phyloP scores from a whole-genome alignment of 2,888 invertebrate species.

The Epinotia brunnichana region DNA sequence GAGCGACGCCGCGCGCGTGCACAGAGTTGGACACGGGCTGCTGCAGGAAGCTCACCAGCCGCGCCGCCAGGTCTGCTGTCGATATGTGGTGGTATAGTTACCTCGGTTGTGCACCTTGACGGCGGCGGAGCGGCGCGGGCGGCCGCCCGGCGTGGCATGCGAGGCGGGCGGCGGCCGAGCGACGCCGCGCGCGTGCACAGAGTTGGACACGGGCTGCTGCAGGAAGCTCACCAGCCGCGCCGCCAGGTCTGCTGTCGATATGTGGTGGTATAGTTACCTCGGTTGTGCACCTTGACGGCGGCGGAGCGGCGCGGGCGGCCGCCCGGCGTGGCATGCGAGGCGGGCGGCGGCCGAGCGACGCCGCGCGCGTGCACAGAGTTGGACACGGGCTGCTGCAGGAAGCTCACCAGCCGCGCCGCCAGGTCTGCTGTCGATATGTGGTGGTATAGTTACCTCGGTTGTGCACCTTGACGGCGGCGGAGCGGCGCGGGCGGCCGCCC shows the following conservation, averaged over 20 bases:
- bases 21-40: slow-evolving; percentile 76
- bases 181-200: slow-evolving; percentile 78
- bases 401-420: slow-evolving; percentile 73
- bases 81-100: no score
- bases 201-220: slow-evolving; percentile 76
- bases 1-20: slow-evolving; percentile 77
- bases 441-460: slow-evolving; percentile 78
- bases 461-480: slow-evolving; percentile 86
- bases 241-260: no score
- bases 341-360: slow-evolving; percentile 69
- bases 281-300: slow-evolving; percentile 85
- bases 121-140: slow-evolving; percentile 87
- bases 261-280: no score
- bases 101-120: slow-evolving; percentile 84
- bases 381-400: slow-evolving; percentile 76
- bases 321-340: slow-evolving; percentile 72
- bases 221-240: slow-evolving; percentile 77
- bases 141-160: slow-evolving; percentile 80
- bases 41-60: slow-evolving; percentile 79
- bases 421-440: no score
- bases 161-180: slow-evolving; percentile 68
- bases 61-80: slow-evolving; percentile 70
- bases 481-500: slow-evolving; percentile 86
- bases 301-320: slow-evolving; percentile 87
- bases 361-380: slow-evolving; percentile 80